phyloP scores from a whole-genome alignment of 2,113 vertebrate species.

The Macquaria australasica region DNA sequence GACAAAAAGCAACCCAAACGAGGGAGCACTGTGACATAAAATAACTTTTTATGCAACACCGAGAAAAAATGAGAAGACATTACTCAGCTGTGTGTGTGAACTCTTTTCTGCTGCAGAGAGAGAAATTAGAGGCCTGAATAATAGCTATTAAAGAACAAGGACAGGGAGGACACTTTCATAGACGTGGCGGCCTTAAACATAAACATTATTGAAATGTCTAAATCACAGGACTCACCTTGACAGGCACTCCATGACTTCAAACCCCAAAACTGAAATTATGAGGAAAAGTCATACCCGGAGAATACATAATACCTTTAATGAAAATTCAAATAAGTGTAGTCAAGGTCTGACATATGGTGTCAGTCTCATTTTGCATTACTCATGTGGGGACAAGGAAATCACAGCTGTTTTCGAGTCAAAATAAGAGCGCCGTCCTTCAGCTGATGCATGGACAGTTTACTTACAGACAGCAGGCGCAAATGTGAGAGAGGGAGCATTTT shows the following conservation, averaged over 20 bases:
- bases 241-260: slow-evolving; percentile 16
- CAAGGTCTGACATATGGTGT: slow-evolving; percentile 29
- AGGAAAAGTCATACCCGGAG: neutral
- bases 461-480: slow-evolving; percentile 26
- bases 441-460: slow-evolving; percentile 35
- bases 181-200: slow-evolving; percentile 18
- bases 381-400: slow-evolving; percentile 20
- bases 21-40: slow-evolving; percentile 9
- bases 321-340: slow-evolving; percentile 21
- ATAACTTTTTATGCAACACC: slow-evolving; percentile 14
- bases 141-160: slow-evolving; percentile 41
- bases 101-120: neutral
- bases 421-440: slow-evolving; percentile 54
- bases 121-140: slow-evolving; percentile 41
- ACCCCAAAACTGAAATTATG: slow-evolving; percentile 28
- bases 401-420: slow-evolving; percentile 39
- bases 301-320: slow-evolving; percentile 31
- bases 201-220: slow-evolving; percentile 54
- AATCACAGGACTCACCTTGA: slow-evolving; percentile 52
- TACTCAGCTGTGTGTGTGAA: slow-evolving; percentile 20
- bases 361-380: slow-evolving; percentile 44
- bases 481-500: slow-evolving; percentile 18
- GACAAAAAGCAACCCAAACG: neutral
- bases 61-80: slow-evolving; percentile 11
- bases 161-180: slow-evolving; percentile 32